Evolutionary conservation across 2,113 vertebrate species (phyloP).

Genomic region (Prochilodus magdalenae): DNA sequence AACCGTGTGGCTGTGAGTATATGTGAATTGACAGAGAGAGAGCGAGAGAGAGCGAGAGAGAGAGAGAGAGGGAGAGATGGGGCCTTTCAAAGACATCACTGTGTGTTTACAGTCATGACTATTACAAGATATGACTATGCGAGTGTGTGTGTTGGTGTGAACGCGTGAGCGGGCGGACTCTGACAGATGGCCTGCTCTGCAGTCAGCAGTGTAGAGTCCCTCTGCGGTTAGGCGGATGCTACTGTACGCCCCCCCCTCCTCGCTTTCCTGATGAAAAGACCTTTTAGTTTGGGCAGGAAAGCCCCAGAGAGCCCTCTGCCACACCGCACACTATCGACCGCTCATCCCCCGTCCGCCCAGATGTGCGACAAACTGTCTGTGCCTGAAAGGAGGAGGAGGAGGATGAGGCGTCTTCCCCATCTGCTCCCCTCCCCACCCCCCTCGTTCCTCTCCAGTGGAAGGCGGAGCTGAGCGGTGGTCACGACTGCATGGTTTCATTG

Average conservation of each 20-base stretch:
- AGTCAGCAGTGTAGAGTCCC: slow-evolving; percentile 41
- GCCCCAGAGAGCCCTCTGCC: slow-evolving; percentile 54
- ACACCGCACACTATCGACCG: slow-evolving; percentile 54
- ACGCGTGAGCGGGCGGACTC: slow-evolving; percentile 56
- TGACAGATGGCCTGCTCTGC: slow-evolving; percentile 75
- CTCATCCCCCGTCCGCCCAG: slow-evolving; percentile 16
- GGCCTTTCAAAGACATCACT: neutral
- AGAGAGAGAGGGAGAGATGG: neutral
- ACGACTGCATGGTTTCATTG: neutral
- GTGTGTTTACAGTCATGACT: neutral
- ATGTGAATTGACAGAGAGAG: neutral
- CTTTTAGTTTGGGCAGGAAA: slow-evolving; percentile 57
- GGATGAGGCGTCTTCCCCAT: slow-evolving; percentile 19
- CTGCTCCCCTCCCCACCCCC: neutral
- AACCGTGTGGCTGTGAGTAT: neutral
- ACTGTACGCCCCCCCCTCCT: slow-evolving; percentile 47
- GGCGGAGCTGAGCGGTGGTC: slow-evolving; percentile 54
- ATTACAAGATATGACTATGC: slow-evolving; percentile 16
- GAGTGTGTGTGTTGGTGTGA: slow-evolving; percentile 39
- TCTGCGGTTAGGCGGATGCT: slow-evolving; percentile 8
- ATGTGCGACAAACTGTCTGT: slow-evolving; percentile 6
- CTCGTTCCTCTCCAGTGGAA: slow-evolving; percentile 59
- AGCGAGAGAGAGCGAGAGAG: neutral
- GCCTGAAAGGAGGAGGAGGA: neutral
- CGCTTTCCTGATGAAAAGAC: slow-evolving; percentile 43